phyloP scores from a whole-genome alignment of 2,113 vertebrate species.

The Grus americana region DNA sequence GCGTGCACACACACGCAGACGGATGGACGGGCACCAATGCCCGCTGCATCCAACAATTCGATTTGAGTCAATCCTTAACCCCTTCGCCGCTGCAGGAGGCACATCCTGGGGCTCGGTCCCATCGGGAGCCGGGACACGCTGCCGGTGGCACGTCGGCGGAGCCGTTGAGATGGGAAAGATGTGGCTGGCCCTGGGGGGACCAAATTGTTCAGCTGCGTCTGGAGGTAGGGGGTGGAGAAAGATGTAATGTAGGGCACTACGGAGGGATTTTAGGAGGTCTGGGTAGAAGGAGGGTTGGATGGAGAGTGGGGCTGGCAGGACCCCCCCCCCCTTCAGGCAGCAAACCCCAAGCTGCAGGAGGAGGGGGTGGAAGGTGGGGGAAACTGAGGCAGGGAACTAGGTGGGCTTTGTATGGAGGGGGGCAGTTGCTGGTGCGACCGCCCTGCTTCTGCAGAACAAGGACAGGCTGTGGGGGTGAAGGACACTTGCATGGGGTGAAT shows the following conservation, averaged over 20 bases:
- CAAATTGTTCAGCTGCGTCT: not conserved
- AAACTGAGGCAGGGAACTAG: not conserved
- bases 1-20: not conserved
- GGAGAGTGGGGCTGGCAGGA: not conserved
- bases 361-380: not conserved
- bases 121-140: accelerated
- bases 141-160: accelerated
- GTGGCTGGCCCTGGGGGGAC: not conserved
- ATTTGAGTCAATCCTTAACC: constrained; percentile 18
- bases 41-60: not conserved
- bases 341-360: not conserved
- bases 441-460: not conserved
- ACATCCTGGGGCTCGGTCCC: not conserved
- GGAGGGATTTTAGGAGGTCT: not conserved
- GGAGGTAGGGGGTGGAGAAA: not conserved
- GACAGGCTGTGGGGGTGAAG: not conserved
- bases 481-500: not conserved
- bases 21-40: not conserved
- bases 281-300: not conserved
- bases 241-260: not conserved
- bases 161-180: not conserved
- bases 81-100: not conserved
- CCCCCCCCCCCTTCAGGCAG: accelerated
- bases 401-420: not conserved
- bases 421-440: not conserved